These are phyloP conservation scores for Atethmia centrago DNA, from an alignment of 2,888 invertebrate species.

Conservation along the genomic window DNA sequence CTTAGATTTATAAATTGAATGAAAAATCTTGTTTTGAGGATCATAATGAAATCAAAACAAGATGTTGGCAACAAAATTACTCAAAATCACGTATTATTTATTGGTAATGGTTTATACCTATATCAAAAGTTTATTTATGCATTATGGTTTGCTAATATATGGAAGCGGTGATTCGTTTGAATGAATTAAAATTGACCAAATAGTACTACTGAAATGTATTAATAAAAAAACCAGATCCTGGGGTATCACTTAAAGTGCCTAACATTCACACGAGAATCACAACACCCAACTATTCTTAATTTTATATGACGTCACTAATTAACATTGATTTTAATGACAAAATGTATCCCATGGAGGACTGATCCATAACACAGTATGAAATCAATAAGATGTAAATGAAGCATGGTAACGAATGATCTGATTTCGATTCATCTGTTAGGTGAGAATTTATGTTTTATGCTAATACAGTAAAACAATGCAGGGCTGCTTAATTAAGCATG, in stretches of 20 bases:
- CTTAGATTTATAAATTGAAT: conserved; percentile 31
- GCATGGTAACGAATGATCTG: conserved; percentile 67
- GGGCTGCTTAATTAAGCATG: conserved; percentile 86
- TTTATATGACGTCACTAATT: conserved; percentile 33
- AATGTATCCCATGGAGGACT: conserved; percentile 35
- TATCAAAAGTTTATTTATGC: conserved; percentile 26
- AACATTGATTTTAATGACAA: conserved; percentile 41
- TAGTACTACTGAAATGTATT: conserved; percentile 9
- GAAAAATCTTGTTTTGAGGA: conserved; percentile 22
- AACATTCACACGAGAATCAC: conserved; percentile 29
- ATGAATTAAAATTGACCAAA: conserved; percentile 10
- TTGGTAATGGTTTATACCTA: conserved; percentile 31
- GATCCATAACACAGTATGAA: conserved; percentile 59
- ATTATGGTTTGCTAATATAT: conserved; percentile 25
- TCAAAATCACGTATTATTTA: conserved; percentile 27
- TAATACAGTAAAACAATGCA: conserved; percentile 80
- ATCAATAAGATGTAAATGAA: conserved; percentile 65
- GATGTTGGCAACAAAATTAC: conserved; percentile 40
- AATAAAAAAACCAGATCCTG: conserved; percentile 1
- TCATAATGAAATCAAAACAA: conserved; percentile 31
- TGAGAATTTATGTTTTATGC: conserved; percentile 79
- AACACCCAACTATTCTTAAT: conserved; percentile 11
- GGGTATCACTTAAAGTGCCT: conserved; percentile 3
- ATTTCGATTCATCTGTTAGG: conserved; percentile 70
- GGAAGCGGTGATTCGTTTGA: conserved; percentile 25